Evolutionary conservation across 2,888 invertebrate species (phyloP), one percentile per base, ranked within the genome.

Genomic region (Ectemnius cavifrons): DNA sequence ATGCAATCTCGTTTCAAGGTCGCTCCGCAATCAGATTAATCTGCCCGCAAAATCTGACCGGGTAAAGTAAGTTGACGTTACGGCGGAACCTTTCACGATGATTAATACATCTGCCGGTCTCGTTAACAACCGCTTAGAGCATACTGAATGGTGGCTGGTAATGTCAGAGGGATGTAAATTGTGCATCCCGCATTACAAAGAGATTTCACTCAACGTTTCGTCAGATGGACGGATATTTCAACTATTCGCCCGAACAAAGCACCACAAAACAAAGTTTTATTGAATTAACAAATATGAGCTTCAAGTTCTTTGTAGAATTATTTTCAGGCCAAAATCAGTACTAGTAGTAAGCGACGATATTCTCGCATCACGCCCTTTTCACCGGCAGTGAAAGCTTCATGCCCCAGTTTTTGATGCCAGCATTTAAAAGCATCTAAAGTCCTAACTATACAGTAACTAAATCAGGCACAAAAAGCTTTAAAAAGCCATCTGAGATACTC

Each of bases 1-100:
- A 83, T 77, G 77, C 81, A 73, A 79, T 75, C 75, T 67, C 47
- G 68, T 71, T 67, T 78, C 85, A 87, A 87, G 87, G 87, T 85
- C 85, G 75, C 59, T n/a, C 78, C 77, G 68, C 81, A 84, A 81
- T 71, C 71, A 67, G 82, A 80, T 85, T 78, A 83, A 73, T 71
- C 69, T 75, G 77, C 45, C 69, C 73, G 45, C 18, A 52, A 72
- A 71, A 72, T 56, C 52, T 16, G 14, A 16, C 52, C 52, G 16
- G 16, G 52, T 52, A 52, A 37, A 37, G 11, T 37, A 37, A 37
- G 37, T 37, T 11, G 37, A 37, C 37, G 37, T 37, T 37, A 6
- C 37, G 8, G 5, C 8, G 37, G 8, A 37, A 37, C 37, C 37
- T 11, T 37, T 37, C 37, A 37, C 37, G 8, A 37, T 37, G 37